Evolutionary conservation across 37 sponge, comb jelly and placozoan species (phyloP).

Genomic region (Ianthella basta): DNA sequence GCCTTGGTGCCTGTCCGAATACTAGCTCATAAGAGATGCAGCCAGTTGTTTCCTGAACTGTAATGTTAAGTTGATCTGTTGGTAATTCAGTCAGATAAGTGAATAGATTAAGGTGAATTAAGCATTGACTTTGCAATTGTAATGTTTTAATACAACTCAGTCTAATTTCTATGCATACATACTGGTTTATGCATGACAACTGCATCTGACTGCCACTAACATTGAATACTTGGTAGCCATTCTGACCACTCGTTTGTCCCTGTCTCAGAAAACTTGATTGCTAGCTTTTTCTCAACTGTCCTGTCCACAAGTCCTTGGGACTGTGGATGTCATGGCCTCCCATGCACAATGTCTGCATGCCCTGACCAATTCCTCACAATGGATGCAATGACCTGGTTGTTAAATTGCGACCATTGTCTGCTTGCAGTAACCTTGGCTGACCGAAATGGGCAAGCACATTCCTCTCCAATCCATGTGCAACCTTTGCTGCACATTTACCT

Average conservation of each 20-base stretch:
- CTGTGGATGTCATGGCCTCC: constrained; percentile 3
- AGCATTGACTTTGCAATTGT: too few relatives aligned
- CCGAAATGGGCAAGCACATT: neutral
- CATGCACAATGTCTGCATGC: neutral
- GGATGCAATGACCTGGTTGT: neutral
- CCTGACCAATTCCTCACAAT: neutral
- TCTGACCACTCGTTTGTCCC: neutral
- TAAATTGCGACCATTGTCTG: neutral
- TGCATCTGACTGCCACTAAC: neutral
- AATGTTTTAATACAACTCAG: too few relatives aligned
- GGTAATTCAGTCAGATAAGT: too few relatives aligned
- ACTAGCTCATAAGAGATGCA: neutral
- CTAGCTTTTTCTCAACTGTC: constrained; percentile 11
- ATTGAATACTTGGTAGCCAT: constrained; percentile 22
- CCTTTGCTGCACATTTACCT: too few relatives aligned
- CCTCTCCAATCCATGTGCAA: neutral
- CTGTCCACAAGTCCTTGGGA: constrained; percentile 3
- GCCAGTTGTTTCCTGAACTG: neutral
- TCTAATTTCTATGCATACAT: too few relatives aligned
- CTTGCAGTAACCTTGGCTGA: neutral
- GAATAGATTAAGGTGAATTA: too few relatives aligned
- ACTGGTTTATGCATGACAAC: neutral
- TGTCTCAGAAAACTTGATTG: neutral
- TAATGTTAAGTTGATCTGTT: constrained; percentile 4
- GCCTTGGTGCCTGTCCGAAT: neutral